Percentiles rank a stretch among this genome's conserved stretches.
phyloP scores from a whole-genome alignment of 2,888 invertebrate genomes.

The Dascillus cervinus region DNA sequence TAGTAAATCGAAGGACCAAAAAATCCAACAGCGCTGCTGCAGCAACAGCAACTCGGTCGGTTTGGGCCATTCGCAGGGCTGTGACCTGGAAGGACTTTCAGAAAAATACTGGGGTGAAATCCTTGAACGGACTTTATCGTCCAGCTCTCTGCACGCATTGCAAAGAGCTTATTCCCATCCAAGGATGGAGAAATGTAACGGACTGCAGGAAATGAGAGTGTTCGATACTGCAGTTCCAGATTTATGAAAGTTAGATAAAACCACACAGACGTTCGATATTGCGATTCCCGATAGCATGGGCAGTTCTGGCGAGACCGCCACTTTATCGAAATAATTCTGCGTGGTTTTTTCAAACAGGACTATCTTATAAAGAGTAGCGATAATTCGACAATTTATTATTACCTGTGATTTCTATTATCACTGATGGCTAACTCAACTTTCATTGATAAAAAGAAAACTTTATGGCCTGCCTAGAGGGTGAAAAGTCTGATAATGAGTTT shows the following conservation, averaged over 20 bases:
- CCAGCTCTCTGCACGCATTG: conserved; percentile 61
- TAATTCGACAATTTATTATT: neutral
- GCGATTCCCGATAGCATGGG: conserved; percentile 32
- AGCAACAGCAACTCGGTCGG: conserved; percentile 29
- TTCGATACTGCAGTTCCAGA: conserved; percentile 39
- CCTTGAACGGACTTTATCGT: conserved; percentile 68
- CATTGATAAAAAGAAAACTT: no score
- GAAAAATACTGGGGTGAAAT: conserved; percentile 59
- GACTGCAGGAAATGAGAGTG: conserved; percentile 36
- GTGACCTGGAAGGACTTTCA: conserved; percentile 49
- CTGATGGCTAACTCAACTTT: no score
- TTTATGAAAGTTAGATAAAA: conserved; percentile 43
- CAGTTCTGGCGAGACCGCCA: conserved; percentile 33
- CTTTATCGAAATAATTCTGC: conserved; percentile 27
- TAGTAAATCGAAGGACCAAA: conserved; percentile 26
- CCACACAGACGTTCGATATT: conserved; percentile 39
- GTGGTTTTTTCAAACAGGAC: conserved; percentile 14
- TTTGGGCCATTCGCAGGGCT: conserved; percentile 37
- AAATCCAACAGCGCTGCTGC: conserved; percentile 25
- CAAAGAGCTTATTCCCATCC: conserved; percentile 33
- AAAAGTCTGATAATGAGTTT: no score
- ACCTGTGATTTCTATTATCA: neutral
- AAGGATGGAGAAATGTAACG: conserved; percentile 36
- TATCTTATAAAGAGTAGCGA: conserved; percentile 4
- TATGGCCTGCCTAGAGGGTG: no score